These are phyloP conservation scores for Luperina testacea DNA, from an alignment of 2,888 invertebrate species.

Conservation along the genomic window DNA sequence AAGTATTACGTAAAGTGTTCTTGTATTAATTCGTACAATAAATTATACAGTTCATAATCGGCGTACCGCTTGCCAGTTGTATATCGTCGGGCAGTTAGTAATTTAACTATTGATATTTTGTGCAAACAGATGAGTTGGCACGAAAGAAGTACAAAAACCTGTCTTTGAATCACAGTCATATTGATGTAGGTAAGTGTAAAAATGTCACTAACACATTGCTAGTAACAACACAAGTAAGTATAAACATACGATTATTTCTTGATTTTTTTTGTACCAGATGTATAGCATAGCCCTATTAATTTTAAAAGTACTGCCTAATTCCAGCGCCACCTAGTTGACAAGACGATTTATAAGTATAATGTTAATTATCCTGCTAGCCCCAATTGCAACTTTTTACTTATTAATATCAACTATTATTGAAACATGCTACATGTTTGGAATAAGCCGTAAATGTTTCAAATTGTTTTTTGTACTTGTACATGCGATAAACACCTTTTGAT, in stretches of 20 bases:
- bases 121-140: constrained; percentile 82
- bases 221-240: constrained; percentile 45
- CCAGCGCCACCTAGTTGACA: not conserved
- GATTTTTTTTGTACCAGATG: not conserved
- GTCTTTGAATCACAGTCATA: constrained; percentile 31
- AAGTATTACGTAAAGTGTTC: constrained; percentile 32
- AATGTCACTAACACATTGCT: constrained; percentile 22
- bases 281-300: not conserved
- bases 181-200: constrained; percentile 82
- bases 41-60: constrained; percentile 32
- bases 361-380: not conserved
- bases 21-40: constrained; percentile 26
- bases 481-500: constrained; percentile 63
- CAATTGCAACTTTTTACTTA: not conserved
- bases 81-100: constrained; percentile 30
- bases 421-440: constrained; percentile 35
- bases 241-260: constrained; percentile 19
- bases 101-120: constrained; percentile 62
- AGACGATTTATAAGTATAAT: not conserved
- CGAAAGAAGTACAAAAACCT: constrained; percentile 65
- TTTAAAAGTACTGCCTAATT: not conserved
- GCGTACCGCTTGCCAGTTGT: constrained; percentile 14
- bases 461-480: constrained; percentile 30
- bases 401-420: constrained; percentile 5
- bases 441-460: constrained; percentile 48